Conservation (phyloP, 2,888 invertebrate genomes). For the Anoncus sp. region DNA sequence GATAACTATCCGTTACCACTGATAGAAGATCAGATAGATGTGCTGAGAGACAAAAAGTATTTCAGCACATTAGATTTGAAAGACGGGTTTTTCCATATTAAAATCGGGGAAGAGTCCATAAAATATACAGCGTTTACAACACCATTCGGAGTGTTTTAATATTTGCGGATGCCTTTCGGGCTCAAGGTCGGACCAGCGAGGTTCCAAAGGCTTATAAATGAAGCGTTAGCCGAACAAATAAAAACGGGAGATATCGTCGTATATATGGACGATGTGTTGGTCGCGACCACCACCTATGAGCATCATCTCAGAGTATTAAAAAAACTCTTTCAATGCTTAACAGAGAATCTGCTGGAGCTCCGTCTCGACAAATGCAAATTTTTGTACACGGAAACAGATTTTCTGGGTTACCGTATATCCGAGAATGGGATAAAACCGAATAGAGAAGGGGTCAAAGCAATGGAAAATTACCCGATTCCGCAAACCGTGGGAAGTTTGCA, state of each 20-base stretch:
- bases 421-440: conserved; percentile 64
- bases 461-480: conserved; percentile 69
- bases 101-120: conserved; percentile 49
- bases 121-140: conserved; percentile 64
- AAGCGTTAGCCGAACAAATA: conserved; percentile 39
- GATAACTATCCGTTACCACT: conserved; percentile 43
- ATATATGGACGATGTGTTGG: conserved; percentile 60
- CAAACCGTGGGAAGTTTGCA: conserved; percentile 64
- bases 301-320: conserved; percentile 49
- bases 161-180: conserved; percentile 57
- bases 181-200: conserved; percentile 34
- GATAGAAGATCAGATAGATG: conserved; percentile 45
- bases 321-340: conserved; percentile 41
- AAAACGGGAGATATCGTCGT: conserved; percentile 49
- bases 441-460: conserved; percentile 61
- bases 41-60: conserved; percentile 40
- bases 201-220: conserved; percentile 41
- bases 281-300: conserved; percentile 52
- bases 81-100: conserved; percentile 62
- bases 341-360: conserved; percentile 54
- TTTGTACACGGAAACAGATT: conserved; percentile 62
- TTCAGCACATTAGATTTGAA: conserved; percentile 54
- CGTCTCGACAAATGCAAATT: conserved; percentile 66
- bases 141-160: conserved; percentile 60
- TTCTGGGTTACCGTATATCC: conserved; percentile 67